Evolutionary conservation across 2,888 invertebrate species (phyloP).

Genomic region (Lepidochitona cinerea): DNA sequence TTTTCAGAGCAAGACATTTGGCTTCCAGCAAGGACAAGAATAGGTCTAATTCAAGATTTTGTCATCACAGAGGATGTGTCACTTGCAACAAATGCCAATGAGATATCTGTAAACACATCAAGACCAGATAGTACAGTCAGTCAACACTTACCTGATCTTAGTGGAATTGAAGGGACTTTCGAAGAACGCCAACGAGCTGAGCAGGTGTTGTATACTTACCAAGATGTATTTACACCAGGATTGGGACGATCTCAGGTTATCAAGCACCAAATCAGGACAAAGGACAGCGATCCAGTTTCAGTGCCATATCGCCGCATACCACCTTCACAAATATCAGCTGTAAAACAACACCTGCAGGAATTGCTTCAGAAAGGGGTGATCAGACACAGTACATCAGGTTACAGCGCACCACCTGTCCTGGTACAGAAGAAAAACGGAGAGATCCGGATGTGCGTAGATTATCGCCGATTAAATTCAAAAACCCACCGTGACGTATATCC

Average conservation of each 20-base stretch:
- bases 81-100: no score
- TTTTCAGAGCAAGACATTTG: neutral
- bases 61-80: neutral
- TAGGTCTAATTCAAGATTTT: neutral
- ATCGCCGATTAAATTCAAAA: neutral
- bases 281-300: neutral
- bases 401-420: neutral
- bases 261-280: neutral
- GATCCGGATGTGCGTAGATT: neutral
- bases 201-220: neutral
- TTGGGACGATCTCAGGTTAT: neutral
- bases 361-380: neutral
- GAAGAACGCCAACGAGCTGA: neutral
- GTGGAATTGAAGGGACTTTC: neutral
- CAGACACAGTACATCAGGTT: neutral
- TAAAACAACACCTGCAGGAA: neutral
- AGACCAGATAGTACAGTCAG: no score
- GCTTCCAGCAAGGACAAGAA: neutral
- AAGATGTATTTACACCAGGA: neutral
- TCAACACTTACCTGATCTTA: neutral
- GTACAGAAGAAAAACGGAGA: neutral
- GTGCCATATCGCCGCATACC: neutral
- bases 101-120: no score
- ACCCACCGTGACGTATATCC: neutral
- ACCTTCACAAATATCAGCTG: neutral